Conservation (phyloP, 2,888 invertebrate species). For the Lithophane leautieri region DNA sequence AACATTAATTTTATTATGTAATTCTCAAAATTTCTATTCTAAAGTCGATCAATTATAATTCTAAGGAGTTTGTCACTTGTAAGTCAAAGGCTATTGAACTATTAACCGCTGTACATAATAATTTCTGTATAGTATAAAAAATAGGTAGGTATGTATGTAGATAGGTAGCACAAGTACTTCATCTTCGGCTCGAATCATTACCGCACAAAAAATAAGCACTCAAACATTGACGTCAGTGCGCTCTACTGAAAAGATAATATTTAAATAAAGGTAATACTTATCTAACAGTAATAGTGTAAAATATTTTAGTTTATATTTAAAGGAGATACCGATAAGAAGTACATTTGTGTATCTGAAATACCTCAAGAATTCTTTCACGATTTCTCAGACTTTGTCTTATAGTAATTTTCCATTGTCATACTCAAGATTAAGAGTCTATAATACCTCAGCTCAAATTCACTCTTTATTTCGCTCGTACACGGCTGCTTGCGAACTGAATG, state of each 20-base stretch:
- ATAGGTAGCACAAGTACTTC: constrained; percentile 13
- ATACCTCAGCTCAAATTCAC: no score
- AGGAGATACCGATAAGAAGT: background rate
- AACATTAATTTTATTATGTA: no score
- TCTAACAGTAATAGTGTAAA: background rate
- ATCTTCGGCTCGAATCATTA: constrained; percentile 17
- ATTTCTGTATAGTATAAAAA: background rate
- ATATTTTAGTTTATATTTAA: no score
- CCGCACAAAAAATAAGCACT: constrained; percentile 34
- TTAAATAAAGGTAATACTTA: background rate
- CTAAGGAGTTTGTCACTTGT: constrained; percentile 32
- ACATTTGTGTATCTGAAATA: background rate
- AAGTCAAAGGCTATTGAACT: constrained; percentile 33
- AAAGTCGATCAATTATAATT: constrained; percentile 8
- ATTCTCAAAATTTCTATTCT: background rate
- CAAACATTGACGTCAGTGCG: constrained; percentile 51
- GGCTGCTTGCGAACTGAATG: no score
- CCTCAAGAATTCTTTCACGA: background rate
- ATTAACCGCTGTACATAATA: constrained; percentile 16
- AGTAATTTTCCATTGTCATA: background rate
- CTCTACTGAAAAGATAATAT: constrained; percentile 26
- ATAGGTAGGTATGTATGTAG: background rate
- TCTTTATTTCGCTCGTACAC: no score
- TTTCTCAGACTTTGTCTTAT: background rate
- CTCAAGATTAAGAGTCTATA: background rate